Evolutionary conservation across 2,113 vertebrate genomes (phyloP).

Genomic region (Lates calcarifer): DNA sequence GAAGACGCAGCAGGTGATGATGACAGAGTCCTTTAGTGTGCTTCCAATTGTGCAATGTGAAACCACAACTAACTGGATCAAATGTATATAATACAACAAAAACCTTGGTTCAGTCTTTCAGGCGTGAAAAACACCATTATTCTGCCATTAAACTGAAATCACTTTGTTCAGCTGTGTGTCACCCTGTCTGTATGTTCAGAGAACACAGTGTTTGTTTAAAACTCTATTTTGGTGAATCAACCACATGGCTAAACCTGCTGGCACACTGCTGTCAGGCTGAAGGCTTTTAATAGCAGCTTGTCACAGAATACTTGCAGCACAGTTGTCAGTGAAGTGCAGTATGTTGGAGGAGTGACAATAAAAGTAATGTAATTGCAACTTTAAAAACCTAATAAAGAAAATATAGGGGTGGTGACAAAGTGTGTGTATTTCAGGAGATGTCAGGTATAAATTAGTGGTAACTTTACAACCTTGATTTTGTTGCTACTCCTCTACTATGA

Average conservation of each 20-base stretch:
- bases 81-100: no score
- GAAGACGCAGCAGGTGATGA: no score
- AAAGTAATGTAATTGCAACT: slow-evolving; percentile 9
- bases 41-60: no score
- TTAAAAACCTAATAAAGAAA: slow-evolving; percentile 39
- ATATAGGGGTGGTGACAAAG: background rate
- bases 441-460: slow-evolving; percentile 44
- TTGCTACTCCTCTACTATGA: background rate
- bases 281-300: slow-evolving; percentile 41
- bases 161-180: slow-evolving; percentile 12
- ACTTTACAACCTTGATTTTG: slow-evolving; percentile 7
- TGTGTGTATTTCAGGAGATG: slow-evolving; percentile 14
- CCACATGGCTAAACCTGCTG: slow-evolving; percentile 1
- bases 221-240: background rate
- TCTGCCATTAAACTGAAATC: background rate
- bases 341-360: slow-evolving; percentile 13
- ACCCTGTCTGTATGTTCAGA: background rate
- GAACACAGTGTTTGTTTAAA: slow-evolving; percentile 32
- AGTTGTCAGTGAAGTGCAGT: slow-evolving; percentile 13
- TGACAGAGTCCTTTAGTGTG: no score
- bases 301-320: background rate
- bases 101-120: no score
- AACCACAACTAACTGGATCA: no score
- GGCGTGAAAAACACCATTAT: no score
- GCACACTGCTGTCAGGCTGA: slow-evolving; percentile 30